A percentile compares a stretch with the other conserved stretches of the same genome.
Conservation (phyloP, 2,797 vertebrate species). For the Anguilla marmorata region DNA sequence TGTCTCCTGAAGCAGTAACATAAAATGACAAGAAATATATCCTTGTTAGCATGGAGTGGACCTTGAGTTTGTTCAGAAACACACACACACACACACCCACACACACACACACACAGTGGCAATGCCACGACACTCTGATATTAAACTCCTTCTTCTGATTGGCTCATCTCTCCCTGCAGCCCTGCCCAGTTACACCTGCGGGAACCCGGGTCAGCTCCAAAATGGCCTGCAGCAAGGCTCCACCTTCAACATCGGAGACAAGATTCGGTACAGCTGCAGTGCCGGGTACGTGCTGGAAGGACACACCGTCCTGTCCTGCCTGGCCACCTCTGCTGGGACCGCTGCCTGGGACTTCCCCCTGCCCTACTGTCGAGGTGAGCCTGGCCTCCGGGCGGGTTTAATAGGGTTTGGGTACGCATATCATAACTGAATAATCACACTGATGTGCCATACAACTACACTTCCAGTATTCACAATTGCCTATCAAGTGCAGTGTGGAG, state of each 20-base stretch:
- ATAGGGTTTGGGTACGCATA: background rate
- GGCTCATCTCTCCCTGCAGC: constrained; percentile 66
- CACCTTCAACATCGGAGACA: constrained; percentile 93
- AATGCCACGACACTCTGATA: background rate
- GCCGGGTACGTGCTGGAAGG: constrained; percentile 90
- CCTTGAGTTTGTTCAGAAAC: background rate
- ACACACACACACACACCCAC: background rate
- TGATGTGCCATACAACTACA: background rate
- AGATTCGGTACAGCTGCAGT: constrained; percentile 95
- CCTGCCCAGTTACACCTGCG: constrained; percentile 93
- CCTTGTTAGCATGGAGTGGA: background rate
- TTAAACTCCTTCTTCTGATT: background rate
- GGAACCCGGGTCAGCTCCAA: constrained; percentile 89
- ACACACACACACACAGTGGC: constrained; percentile 4
- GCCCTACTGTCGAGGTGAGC: constrained; percentile 92
- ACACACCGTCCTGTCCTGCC: constrained; percentile 91
- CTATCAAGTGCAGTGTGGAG: background rate
- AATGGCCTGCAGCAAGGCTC: constrained; percentile 92
- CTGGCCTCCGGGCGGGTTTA: background rate
- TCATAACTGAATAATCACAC: background rate
- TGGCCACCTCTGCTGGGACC: constrained; percentile 78
- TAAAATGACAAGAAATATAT: background rate
- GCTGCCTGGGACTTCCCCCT: constrained; percentile 98
- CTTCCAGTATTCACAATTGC: background rate
- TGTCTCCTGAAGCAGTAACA: background rate